Base-by-base conservation (phyloP, 2,888 invertebrate genomes). In the Eustalomyia histrio region DNA sequence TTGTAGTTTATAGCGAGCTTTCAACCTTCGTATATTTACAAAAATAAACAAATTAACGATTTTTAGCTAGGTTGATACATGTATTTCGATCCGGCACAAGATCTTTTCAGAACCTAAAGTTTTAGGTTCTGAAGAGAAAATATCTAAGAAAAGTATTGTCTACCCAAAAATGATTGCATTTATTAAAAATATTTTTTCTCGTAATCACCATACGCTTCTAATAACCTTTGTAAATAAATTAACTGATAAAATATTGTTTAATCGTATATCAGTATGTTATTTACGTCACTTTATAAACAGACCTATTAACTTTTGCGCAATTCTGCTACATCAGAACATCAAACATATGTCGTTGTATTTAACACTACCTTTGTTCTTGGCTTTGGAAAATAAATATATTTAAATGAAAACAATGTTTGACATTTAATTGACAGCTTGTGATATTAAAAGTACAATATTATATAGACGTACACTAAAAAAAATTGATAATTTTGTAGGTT, bases 221-320 rank as follows among this genome's bases (percentile, higher is more conserved):
- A 43, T 35, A 35, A 35, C 35, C 35, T 35, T 35, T 35, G n/a
- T 14, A 43, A 43, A 43, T 43, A 43, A 43, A 7, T 58, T 58
- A 17, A 58, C 17, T 17, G 35, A 35, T 35, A 33, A 58, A 10
- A 10, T 9, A 58, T 58, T 58, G 35, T 64, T 43, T 43, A 57
- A 39, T 55, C 2, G 10, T 55, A 57, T 58, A 24, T n/a, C 43
- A 10, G 3, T 24, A 47, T 50, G 24, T 2, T 24, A 24, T 24
- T 24, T 52, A 55, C 65, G 65, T 58, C 58, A 50, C n/a, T 58
- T 10, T 9, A 53, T 53, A 65, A 65, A 53, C 35, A 39, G 29
- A 53, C 33, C 35, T 65, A 53, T 58, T 58, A 17, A 17, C 21
- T 58, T 17, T 58, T 58, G 35, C 17, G 35, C 17, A 17, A 35